Evolutionary conservation across 2,797 vertebrate genomes (phyloP), one percentile per base, ranked within the genome.

Genomic region (Oryzias sinensis): DNA sequence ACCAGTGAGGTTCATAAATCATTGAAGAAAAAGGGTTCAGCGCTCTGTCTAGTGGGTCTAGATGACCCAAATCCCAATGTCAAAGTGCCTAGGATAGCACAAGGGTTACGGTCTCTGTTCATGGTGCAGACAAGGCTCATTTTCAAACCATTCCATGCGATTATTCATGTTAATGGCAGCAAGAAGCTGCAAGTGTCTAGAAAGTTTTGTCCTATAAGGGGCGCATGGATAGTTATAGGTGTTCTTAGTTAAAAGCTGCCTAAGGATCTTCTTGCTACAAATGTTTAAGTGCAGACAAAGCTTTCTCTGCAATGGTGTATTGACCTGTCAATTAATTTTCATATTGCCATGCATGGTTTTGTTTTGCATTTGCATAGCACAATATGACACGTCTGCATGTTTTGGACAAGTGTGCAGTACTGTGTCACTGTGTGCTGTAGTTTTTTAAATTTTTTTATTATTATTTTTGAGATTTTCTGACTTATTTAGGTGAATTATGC

Each of bases 91-190:
- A 18, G 18, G 18, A 18, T 18, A 18, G 18, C 18, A 18, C 18
- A 18, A 18, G 18, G 18, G 18, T 18, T 18, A 18, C 18, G 18
- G 45, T 61, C 53, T 29, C 40, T 41, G 46, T 59, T 56, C 53
- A 43, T 57, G 45, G 64, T 59, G 49, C 62, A 49, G 73, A 67
- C 47, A 70, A 70, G 66, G 62, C 56, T 70, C 62, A 52, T 66
- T 72, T 29, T 15, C 59, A 76, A 66, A 77, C 77, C 69, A 77
- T 80, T 75, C 65, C 63, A 59, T 65, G 74, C 79, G 69, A 88
- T 85, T 88, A 84, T 80, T 80, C 73, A 72, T 54, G 70, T 67
- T 82, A 88, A 86, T 85, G 76, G 65, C 49, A 42, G 27, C 67
- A 86, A 83, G 84, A 81, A 77, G 67, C 74, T 57, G 17, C 55